Evolutionary conservation across 1,140 invertebrate species (phyloP).

Genomic region (Megalopta genalis): DNA sequence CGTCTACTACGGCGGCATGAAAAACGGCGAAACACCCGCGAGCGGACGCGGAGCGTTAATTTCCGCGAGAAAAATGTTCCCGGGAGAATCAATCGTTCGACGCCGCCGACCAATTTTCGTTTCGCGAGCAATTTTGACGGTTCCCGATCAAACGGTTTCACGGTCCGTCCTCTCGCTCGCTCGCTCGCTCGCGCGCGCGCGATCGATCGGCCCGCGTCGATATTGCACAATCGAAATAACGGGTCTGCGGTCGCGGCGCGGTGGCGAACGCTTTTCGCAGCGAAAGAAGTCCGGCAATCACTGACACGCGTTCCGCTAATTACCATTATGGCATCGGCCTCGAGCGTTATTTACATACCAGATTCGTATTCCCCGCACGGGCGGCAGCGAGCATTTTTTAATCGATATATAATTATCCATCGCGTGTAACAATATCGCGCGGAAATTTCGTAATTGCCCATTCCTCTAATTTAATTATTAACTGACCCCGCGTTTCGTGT

Average conservation of each 20-base stretch:
- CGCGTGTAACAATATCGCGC: constrained; percentile 4
- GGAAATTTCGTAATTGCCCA: constrained; percentile 20
- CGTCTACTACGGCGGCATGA: too few relatives aligned
- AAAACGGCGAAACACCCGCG: neutral
- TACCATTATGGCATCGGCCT: neutral
- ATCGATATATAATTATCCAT: constrained; percentile 11
- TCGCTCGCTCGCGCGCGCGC: too few relatives aligned
- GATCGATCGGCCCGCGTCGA: neutral
- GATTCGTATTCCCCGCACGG: neutral
- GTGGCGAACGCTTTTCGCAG: neutral
- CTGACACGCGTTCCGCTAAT: constrained; percentile 22
- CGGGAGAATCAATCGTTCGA: constrained; percentile 6
- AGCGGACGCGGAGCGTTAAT: neutral
- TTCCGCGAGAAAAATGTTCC: constrained; percentile 33
- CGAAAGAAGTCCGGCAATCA: constrained; percentile 23
- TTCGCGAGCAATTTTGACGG: constrained; percentile 22
- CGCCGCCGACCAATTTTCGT: constrained; percentile 30
- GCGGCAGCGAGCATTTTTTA: neutral
- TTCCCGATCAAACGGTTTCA: constrained; percentile 5
- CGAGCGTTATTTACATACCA: neutral
- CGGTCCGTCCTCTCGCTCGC: neutral
- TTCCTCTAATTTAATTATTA: constrained; percentile 38
- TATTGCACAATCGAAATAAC: constrained; percentile 21
- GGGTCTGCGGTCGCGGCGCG: neutral
- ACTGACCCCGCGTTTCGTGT: constrained; percentile 2